phyloP scores from a whole-genome alignment of 2,888 invertebrate species.

The Coenonympha arcania region DNA sequence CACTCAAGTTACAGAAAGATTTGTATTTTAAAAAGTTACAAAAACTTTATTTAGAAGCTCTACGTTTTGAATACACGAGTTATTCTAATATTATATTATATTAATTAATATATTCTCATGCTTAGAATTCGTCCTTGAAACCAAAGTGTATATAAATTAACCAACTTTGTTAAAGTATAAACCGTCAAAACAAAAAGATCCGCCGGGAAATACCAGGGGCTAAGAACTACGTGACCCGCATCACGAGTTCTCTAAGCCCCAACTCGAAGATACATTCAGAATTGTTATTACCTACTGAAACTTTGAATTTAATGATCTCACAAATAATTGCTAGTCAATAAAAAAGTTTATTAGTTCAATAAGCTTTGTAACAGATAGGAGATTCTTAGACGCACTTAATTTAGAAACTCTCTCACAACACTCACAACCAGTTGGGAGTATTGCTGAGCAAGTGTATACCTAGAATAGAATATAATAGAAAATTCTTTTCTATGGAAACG shows the following conservation, averaged over 20 bases:
- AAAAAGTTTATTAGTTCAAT: no score
- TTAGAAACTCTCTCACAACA: no score
- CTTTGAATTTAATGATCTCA: constrained; percentile 18
- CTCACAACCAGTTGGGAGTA: no score
- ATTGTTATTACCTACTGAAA: constrained; percentile 48
- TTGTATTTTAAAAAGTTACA: no score
- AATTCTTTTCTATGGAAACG: no score
- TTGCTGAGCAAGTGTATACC: no score
- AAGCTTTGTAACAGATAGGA: no score
- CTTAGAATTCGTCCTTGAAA: not conserved
- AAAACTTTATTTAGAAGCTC: not conserved
- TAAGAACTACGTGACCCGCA: constrained; percentile 54
- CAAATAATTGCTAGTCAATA: not conserved
- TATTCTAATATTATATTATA: no score
- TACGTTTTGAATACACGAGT: no score
- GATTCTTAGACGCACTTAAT: no score
- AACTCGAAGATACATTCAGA: constrained; percentile 53
- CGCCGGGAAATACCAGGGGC: constrained; percentile 48
- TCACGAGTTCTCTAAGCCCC: constrained; percentile 47
- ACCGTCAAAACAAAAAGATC: constrained; percentile 61
- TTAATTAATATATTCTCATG: not conserved
- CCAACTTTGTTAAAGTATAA: constrained; percentile 28
- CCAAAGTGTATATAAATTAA: constrained; percentile 12
- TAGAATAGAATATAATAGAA: no score
- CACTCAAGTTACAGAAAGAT: no score